phyloP scores from a whole-genome alignment of 2,797 vertebrate species.

The Smutsia gigantea region DNA sequence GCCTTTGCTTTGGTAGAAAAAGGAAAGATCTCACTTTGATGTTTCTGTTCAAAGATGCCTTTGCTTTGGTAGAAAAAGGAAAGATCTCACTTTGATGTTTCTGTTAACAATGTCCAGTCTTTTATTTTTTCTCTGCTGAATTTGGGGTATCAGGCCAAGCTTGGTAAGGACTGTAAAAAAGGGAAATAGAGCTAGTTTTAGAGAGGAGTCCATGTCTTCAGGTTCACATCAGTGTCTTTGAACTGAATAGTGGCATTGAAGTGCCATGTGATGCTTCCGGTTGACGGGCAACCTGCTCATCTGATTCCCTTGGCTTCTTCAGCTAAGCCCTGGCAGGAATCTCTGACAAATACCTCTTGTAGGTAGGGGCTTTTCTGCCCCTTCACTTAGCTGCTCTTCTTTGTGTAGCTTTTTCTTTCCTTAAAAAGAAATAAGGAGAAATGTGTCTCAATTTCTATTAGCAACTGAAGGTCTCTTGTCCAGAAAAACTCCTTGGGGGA shows the following conservation, averaged over 20 bases:
- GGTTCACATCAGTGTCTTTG: neutral
- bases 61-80: conserved; percentile 28
- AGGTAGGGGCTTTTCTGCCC: neutral
- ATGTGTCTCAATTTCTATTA: neutral
- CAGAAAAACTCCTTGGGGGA: neutral
- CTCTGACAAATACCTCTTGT: neutral
- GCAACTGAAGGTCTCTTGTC: neutral
- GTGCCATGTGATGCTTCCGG: neutral
- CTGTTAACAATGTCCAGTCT: neutral
- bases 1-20: conserved; percentile 25
- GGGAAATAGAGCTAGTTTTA: neutral
- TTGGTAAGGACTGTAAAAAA: neutral
- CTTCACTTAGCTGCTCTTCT: neutral
- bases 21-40: neutral
- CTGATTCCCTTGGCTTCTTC: neutral
- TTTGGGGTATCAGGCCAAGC: neutral
- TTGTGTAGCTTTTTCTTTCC: conserved; percentile 24
- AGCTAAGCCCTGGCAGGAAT: neutral
- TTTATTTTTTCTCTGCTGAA: conserved; percentile 38
- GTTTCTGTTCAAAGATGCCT: neutral
- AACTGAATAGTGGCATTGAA: neutral
- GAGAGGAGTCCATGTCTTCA: neutral
- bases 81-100: neutral
- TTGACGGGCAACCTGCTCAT: neutral
- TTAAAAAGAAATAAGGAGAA: conserved; percentile 24